Conservation (phyloP, 53 echinoderm and acorn worm species). For the Arbacia lixula region DNA sequence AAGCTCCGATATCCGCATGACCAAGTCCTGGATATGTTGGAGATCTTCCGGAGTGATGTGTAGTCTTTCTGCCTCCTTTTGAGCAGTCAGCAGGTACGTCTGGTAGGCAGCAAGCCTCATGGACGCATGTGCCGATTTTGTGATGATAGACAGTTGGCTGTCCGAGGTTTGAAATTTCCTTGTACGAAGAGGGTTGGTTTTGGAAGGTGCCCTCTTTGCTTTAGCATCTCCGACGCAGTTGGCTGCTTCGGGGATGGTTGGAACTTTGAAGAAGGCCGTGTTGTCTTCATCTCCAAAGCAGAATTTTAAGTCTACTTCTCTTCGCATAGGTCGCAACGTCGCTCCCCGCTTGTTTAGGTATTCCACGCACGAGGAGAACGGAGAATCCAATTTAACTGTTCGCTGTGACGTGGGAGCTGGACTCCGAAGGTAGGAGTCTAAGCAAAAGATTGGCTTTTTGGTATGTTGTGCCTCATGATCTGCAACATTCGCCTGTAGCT, state of each 20-base stretch:
- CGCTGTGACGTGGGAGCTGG: not conserved
- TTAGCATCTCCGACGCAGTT: constrained; percentile 2
- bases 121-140: not conserved
- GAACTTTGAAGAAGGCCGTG: not conserved
- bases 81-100: constrained; percentile 7
- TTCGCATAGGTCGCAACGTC: not conserved
- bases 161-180: not conserved
- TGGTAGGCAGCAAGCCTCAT: constrained; percentile 31
- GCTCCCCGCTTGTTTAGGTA: constrained; percentile 4
- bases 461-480: not conserved
- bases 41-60: not conserved
- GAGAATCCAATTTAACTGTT: constrained; percentile 11
- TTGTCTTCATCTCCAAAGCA: not conserved
- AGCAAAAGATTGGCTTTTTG: constrained; percentile 7
- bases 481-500: constrained; percentile 1
- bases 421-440: constrained; percentile 11
- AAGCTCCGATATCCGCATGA: not conserved
- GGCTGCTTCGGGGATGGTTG: constrained; percentile 16
- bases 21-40: not conserved
- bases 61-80: constrained; percentile 1
- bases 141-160: not conserved
- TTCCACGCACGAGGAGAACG: not conserved
- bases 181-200: not conserved
- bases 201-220: constrained; percentile 1
- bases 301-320: not conserved